Conservation (phyloP, 2,888 invertebrate species). For the Deilephila elpenor region DNA sequence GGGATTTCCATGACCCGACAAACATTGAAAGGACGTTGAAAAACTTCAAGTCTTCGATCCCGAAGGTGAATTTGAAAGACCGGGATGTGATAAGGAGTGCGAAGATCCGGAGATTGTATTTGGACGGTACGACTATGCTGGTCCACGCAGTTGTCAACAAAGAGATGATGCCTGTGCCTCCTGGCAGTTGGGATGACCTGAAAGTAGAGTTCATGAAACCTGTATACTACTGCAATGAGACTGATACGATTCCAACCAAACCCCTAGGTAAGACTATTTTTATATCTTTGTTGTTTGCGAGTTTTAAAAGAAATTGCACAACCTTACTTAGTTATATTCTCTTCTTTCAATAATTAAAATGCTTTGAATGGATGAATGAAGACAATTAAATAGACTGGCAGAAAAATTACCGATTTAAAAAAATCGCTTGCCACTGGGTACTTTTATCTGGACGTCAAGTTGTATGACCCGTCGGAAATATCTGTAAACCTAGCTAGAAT, state of each 20-base stretch:
- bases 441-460: too few relatives aligned
- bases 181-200: conserved; percentile 63
- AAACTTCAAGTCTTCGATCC: conserved; percentile 47
- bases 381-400: too few relatives aligned
- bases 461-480: too few relatives aligned
- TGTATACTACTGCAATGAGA: conserved; percentile 60
- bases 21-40: conserved; percentile 48
- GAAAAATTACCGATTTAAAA: too few relatives aligned
- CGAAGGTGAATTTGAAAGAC: conserved; percentile 49
- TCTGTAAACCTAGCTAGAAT: too few relatives aligned
- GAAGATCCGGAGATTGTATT: conserved; percentile 63
- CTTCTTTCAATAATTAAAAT: too few relatives aligned
- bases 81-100: conserved; percentile 51
- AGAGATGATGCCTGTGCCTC: conserved; percentile 55
- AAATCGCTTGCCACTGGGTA: too few relatives aligned
- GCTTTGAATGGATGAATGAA: too few relatives aligned
- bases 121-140: conserved; percentile 62
- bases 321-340: too few relatives aligned
- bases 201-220: conserved; percentile 63
- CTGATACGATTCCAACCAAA: conserved; percentile 46
- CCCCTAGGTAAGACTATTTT: conserved; percentile 59
- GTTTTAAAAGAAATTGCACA: too few relatives aligned
- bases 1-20: conserved; percentile 28
- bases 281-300: neutral
- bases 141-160: conserved; percentile 64